Base-by-base conservation (phyloP, 2,113 vertebrate genomes). In the Phylloscopus trochiloides region DNA sequence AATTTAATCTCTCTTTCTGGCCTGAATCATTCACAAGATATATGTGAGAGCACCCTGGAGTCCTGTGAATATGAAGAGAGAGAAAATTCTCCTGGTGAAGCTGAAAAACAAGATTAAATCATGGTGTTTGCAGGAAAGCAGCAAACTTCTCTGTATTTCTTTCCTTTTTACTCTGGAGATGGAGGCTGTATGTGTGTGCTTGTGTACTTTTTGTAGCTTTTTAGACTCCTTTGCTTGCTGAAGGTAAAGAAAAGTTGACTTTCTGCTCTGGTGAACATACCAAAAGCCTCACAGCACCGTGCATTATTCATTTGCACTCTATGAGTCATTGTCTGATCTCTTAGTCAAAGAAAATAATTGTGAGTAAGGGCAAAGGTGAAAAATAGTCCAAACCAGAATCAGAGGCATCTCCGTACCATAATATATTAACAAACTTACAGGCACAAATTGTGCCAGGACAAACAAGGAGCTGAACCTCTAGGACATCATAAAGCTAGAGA, bases 291-390 rank as follows among this genome's bases (percentile, higher is more conserved):
- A 88, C 72, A 88, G 58, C 71, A 65, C 38, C 5, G n/a, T 83
- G 24, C 48, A 65, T 95, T 95, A 89, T 45, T 91, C 40, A 65
- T 92, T 88, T 81, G 80, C 58, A 89, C 62, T 92, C 51, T 45
- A 20, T 94, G 79, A 95, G 91, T 97, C 96, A 97, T 90, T 15
- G 18, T 66, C 72, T 90, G 42, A 58, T 93, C 89, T 87, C 42
- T 58, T 94, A 97, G 73, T 95, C 94, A 97, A 94, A 80, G 54
- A 92, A 96, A 97, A 96, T 97, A 92, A 97, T 92, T 96, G 42
- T 90, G 91, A 88, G 67, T 45, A 79, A 83, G 63, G 40, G 82
- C 48, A 97, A 94, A 96, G 61, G 67, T 94, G 88, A 93, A 88
- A 80, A 92, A 75, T 67, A 87, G 55, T 62, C 90, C 52, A 75